phyloP scores from a whole-genome alignment of 2,888 invertebrate genomes.

The Suillia variegata region DNA sequence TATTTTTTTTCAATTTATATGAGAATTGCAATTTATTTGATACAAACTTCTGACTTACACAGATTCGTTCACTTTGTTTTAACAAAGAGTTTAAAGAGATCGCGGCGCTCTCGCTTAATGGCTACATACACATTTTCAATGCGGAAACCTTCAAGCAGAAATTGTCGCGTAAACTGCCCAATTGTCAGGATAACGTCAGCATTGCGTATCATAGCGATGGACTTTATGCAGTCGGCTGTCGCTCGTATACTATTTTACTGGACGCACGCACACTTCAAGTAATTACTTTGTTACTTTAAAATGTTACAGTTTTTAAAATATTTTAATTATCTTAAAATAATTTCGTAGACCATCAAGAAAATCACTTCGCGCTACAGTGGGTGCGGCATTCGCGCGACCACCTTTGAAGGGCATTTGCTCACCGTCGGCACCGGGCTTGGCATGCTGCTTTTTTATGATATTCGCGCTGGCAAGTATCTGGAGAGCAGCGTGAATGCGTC shows the following conservation, averaged over 20 bases:
- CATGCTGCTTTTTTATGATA: conserved; percentile 90
- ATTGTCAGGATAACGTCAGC: conserved; percentile 92
- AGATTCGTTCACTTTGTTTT: conserved; percentile 84
- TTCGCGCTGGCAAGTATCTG: conserved; percentile 87
- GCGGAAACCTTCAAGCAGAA: conserved; percentile 88
- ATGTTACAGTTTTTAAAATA: background rate
- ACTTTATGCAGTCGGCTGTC: conserved; percentile 91
- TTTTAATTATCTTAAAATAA: background rate
- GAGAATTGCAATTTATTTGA: conserved; percentile 24
- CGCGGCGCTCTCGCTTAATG: conserved; percentile 89
- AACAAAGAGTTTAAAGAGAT: conserved; percentile 86
- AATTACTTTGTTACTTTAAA: conserved; percentile 32
- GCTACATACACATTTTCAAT: conserved; percentile 93
- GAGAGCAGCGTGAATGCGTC: conserved; percentile 90
- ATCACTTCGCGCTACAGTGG: conserved; percentile 87
- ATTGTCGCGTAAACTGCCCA: conserved; percentile 83
- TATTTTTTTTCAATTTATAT: too few species aligned
- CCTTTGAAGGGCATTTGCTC: conserved; percentile 86
- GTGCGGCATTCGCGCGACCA: conserved; percentile 89
- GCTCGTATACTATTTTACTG: conserved; percentile 87
- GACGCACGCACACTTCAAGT: conserved; percentile 86
- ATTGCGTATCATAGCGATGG: conserved; percentile 85
- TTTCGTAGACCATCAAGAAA: conserved; percentile 70
- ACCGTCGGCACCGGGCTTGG: conserved; percentile 94
- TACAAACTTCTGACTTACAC: too few species aligned